These are phyloP conservation scores for Oreochromis spilurus DNA, from an alignment of 2,113 vertebrate species.

Conservation along the genomic window DNA sequence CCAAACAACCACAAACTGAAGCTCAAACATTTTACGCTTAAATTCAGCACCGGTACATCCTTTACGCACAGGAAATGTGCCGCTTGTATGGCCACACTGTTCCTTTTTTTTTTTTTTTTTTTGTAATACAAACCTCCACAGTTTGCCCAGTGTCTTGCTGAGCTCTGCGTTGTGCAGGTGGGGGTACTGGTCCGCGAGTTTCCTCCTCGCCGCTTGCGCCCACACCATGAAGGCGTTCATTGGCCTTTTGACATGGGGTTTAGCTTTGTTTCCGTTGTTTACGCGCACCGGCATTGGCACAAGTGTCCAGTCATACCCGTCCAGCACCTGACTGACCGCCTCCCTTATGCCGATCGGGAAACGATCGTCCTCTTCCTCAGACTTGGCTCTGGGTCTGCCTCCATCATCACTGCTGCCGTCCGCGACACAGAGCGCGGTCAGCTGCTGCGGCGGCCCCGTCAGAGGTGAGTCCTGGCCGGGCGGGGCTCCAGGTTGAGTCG, in stretches of 20 bases:
- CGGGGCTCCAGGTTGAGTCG: slow-evolving; percentile 73
- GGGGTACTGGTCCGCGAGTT: slow-evolving; percentile 94
- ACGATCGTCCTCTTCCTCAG: slow-evolving; percentile 82
- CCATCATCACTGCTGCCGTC: slow-evolving; percentile 69
- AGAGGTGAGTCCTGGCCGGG: slow-evolving; percentile 73
- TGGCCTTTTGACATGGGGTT: slow-evolving; percentile 91
- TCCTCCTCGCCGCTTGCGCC: slow-evolving; percentile 97
- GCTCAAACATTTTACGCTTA: neutral
- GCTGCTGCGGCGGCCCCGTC: slow-evolving; percentile 67
- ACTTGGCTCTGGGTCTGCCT: slow-evolving; percentile 46
- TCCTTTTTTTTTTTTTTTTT: neutral
- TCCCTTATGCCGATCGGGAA: slow-evolving; percentile 96
- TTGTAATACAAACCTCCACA: slow-evolving; percentile 86
- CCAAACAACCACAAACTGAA: neutral
- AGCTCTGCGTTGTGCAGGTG: slow-evolving; percentile 98
- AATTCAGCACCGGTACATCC: neutral
- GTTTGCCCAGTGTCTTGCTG: slow-evolving; percentile 96
- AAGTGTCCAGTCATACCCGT: slow-evolving; percentile 98
- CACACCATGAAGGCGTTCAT: slow-evolving; percentile 98
- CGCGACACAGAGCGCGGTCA: slow-evolving; percentile 79
- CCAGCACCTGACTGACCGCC: slow-evolving; percentile 96
- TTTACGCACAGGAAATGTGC: slow-evolving; percentile 23
- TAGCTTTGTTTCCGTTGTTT: slow-evolving; percentile 92
- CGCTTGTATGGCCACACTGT: slow-evolving; percentile 14
- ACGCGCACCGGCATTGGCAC: slow-evolving; percentile 98